Conservation (phyloP, 1,140 invertebrate genomes). For the Ylistrum balloti region DNA sequence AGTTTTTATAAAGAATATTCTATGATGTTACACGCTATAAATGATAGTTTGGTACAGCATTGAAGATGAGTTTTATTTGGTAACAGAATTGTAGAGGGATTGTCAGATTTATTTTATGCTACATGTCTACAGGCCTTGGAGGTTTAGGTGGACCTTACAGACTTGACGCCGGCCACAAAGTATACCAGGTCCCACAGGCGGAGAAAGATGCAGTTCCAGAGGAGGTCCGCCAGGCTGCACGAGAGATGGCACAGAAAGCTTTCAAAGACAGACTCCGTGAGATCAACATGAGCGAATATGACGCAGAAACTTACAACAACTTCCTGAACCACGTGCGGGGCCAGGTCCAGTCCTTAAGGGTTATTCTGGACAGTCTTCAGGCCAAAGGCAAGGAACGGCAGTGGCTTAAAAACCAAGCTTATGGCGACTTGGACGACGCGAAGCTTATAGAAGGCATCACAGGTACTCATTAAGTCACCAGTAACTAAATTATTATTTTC, state of each 20-base stretch:
- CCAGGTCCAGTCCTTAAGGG: slow-evolving; percentile 85
- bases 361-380: slow-evolving; percentile 87
- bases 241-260: slow-evolving; percentile 95
- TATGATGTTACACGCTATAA: too few relatives aligned
- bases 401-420: slow-evolving; percentile 90
- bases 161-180: slow-evolving; percentile 95
- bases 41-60: too few relatives aligned
- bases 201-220: slow-evolving; percentile 96
- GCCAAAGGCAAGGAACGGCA: slow-evolving; percentile 96
- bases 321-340: slow-evolving; percentile 90
- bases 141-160: slow-evolving; percentile 82
- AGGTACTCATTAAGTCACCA: slow-evolving; percentile 76
- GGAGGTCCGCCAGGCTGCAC: slow-evolving; percentile 89
- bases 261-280: slow-evolving; percentile 94
- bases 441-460: slow-evolving; percentile 97
- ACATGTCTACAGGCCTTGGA: slow-evolving; percentile 84
- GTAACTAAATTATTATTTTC: too few relatives aligned
- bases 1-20: too few relatives aligned
- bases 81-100: too few relatives aligned
- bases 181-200: slow-evolving; percentile 94
- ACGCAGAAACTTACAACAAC: slow-evolving; percentile 93
- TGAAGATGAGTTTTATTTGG: too few relatives aligned
- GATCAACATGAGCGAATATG: slow-evolving; percentile 97
- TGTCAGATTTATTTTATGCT: too few relatives aligned
- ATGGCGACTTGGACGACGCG: slow-evolving; percentile 96